These are phyloP conservation scores for Aphidius ervi DNA, from an alignment of 1,140 invertebrate species.

Conservation along the genomic window DNA sequence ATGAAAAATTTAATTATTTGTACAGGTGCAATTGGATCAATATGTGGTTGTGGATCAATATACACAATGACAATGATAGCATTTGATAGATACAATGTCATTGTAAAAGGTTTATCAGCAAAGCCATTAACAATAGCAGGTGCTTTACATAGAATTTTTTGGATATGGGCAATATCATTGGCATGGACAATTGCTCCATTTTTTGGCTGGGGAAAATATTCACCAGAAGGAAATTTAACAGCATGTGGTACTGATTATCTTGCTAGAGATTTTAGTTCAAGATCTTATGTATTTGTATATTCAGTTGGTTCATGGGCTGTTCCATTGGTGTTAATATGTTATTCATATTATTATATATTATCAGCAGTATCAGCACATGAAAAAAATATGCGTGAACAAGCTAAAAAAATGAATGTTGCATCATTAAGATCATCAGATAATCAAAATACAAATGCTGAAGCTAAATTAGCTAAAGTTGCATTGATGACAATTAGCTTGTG, in stretches of 20 bases:
- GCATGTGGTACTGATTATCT: slow-evolving; percentile 78
- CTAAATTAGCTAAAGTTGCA: slow-evolving; percentile 65
- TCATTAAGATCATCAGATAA: slow-evolving; percentile 61
- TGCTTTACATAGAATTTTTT: slow-evolving; percentile 63
- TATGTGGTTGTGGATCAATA: slow-evolving; percentile 55
- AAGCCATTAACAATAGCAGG: slow-evolving; percentile 65
- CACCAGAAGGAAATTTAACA: slow-evolving; percentile 76
- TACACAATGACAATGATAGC: slow-evolving; percentile 54
- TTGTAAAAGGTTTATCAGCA: slow-evolving; percentile 59
- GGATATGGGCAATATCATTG: slow-evolving; percentile 66
- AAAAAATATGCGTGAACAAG: slow-evolving; percentile 50
- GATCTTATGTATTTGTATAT: slow-evolving; percentile 64
- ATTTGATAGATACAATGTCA: slow-evolving; percentile 56
- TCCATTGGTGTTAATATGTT: slow-evolving; percentile 65
- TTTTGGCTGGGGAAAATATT: slow-evolving; percentile 63
- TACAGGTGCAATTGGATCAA: slow-evolving; percentile 6
- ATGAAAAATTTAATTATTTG: too few relatives aligned
- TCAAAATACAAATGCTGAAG: slow-evolving; percentile 60
- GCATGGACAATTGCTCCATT: slow-evolving; percentile 67
- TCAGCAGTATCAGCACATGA: slow-evolving; percentile 27
- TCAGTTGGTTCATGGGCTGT: slow-evolving; percentile 60
- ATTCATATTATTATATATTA: slow-evolving; percentile 59
- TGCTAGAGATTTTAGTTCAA: slow-evolving; percentile 59
- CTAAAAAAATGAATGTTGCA: slow-evolving; percentile 70
- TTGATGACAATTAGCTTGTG: slow-evolving; percentile 70